phyloP scores from a whole-genome alignment of 1,140 invertebrate genomes.

The Drosophila ohnishii region DNA sequence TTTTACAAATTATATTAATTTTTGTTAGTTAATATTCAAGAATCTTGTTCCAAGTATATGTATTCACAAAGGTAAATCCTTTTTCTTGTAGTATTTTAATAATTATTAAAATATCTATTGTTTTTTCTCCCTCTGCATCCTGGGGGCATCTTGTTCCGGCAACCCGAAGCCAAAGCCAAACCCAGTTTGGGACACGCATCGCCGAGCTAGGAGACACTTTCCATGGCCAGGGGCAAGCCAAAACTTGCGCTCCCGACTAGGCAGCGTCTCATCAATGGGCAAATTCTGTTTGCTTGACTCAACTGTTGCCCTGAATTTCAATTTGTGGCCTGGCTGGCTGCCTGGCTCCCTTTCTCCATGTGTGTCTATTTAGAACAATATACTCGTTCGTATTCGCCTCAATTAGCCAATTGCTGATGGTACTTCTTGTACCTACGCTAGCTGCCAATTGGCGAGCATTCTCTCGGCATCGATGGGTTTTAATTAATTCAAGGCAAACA shows the following conservation, averaged over 20 bases:
- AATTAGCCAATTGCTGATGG: conserved; percentile 45
- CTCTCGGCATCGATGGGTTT: conserved; percentile 55
- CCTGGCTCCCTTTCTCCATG: background rate
- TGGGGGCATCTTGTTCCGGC: background rate
- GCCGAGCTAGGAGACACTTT: conserved; percentile 42
- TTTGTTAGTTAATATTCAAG: background rate
- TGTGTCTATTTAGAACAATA: conserved; percentile 15
- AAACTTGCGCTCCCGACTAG: conserved; percentile 29
- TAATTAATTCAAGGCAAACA: conserved; percentile 78
- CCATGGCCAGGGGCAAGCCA: conserved; percentile 33
- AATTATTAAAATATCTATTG: background rate
- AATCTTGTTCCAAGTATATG: background rate
- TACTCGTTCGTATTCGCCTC: conserved; percentile 25
- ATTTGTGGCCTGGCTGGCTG: conserved; percentile 16
- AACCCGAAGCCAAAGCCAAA: conserved; percentile 25
- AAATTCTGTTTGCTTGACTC: conserved; percentile 50
- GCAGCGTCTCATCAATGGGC: conserved; percentile 38
- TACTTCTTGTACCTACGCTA: conserved; percentile 19
- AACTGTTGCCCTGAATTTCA: conserved; percentile 53
- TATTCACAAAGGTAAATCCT: background rate
- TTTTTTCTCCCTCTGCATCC: background rate
- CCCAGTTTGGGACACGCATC: conserved; percentile 43
- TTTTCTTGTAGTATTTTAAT: background rate
- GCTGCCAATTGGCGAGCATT: conserved; percentile 55
- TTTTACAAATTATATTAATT: background rate